phyloP scores from a whole-genome alignment of 2,797 vertebrate species.

The Paedocypris micromegethes region DNA sequence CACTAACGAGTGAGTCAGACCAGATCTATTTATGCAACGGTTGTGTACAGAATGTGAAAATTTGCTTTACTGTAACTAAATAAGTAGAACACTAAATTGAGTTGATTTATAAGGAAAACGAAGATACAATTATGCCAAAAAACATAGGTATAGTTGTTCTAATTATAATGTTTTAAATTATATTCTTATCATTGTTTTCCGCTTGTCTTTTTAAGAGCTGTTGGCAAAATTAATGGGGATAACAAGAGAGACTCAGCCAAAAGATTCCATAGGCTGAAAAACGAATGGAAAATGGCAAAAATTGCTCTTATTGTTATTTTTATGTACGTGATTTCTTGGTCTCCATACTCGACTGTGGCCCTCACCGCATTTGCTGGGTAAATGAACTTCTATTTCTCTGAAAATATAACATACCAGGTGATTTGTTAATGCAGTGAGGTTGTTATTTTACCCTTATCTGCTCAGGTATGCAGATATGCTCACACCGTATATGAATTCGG shows the following conservation, averaged over 20 bases:
- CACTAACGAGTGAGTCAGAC: conserved; percentile 76
- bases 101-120: no score
- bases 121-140: no score
- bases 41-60: no score
- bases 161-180: no score
- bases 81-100: no score
- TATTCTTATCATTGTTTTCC: background rate
- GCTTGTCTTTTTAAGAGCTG: conserved; percentile 60
- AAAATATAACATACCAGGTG: no score
- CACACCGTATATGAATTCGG: conserved; percentile 87
- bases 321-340: conserved; percentile 89
- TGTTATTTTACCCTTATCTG: background rate
- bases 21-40: background rate
- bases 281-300: conserved; percentile 95
- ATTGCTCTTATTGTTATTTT: conserved; percentile 85
- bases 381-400: conserved; percentile 21
- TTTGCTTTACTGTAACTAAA: no score
- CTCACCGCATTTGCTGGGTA: conserved; percentile 91
- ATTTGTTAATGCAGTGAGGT: no score
- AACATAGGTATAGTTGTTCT: no score
- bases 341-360: conserved; percentile 85
- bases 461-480: conserved; percentile 80
- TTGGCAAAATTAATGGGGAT: conserved; percentile 72
- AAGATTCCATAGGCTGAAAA: conserved; percentile 77
- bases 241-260: conserved; percentile 66